Conservation (phyloP, 92 coral and sea anemone genomes). For the Zoanthus sociatus region DNA sequence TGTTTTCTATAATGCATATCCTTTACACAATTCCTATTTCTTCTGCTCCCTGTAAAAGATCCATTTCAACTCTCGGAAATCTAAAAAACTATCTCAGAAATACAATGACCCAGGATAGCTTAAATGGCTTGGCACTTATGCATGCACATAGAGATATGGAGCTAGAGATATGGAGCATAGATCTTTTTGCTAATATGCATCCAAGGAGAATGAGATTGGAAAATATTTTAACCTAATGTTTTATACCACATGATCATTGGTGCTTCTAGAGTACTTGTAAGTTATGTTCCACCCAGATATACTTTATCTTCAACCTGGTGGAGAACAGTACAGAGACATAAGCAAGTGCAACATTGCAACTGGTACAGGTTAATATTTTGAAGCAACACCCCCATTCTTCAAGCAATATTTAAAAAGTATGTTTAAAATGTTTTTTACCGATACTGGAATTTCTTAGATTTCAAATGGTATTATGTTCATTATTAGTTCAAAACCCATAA, state of each 20-base stretch:
- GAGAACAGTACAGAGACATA: conserved; percentile 75
- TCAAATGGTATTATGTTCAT: conserved; percentile 17
- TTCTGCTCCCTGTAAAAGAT: conserved; percentile 73
- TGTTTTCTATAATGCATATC: conserved; percentile 66
- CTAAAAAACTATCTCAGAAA: conserved; percentile 68
- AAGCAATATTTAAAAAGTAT: neutral
- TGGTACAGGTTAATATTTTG: neutral
- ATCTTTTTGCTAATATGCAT: conserved; percentile 68
- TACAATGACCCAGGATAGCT: conserved; percentile 73
- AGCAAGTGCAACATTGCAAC: conserved; percentile 13
- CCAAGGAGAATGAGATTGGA: conserved; percentile 67
- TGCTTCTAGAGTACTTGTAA: conserved; percentile 63
- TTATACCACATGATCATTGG: neutral
- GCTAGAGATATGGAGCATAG: conserved; percentile 53
- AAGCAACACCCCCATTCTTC: conserved; percentile 24
- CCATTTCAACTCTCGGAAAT: conserved; percentile 66
- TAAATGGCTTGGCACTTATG: conserved; percentile 71
- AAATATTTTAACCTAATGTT: conserved; percentile 38
- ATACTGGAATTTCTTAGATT: conserved; percentile 10
- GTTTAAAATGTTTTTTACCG: conserved; percentile 13
- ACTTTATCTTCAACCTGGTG: conserved; percentile 66
- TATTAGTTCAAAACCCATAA: conserved; percentile 7
- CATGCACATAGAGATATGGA: conserved; percentile 71
- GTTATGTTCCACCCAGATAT: conserved; percentile 67
- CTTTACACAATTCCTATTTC: conserved; percentile 70